Base-by-base conservation (phyloP, 2,113 vertebrate genomes). In the Mormyrus iriodes region DNA sequence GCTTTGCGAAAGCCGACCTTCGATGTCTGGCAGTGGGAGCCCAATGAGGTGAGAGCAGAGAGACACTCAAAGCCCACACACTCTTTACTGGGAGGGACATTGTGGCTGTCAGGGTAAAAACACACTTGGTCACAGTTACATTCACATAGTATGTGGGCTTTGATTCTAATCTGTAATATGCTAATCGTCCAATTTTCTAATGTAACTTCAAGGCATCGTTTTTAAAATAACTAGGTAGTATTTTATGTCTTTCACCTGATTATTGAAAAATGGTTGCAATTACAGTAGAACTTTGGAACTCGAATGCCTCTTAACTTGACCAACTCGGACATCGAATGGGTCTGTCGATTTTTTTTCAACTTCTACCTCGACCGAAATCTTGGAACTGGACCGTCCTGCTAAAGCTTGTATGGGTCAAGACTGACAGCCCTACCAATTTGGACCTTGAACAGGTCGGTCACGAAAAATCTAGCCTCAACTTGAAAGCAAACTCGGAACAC, bases 1-100 rank as follows among this genome's bases (percentile, higher is more conserved):
- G 96, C 97, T 2, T 96, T 99, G 79, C 94, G 96, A 91, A 96
- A 97, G 91, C 97, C 98, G 0, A 97, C 97, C 9, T 99, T 99
- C 21, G 97, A 99, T 2, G 97, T 97, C 89, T 99, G 98, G 98
- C 96, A 98, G 73, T 99, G 97, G 98, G 98, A 99, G 69, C 96
- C 97, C 90, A 99, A 97, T 0, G 98, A 99, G 97, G 98, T 99
- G 94, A 95, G 94, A 89, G 93, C 9, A 88, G 8, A 42, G 17
- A 3, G 4, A 24, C 13, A 52, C 2, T 3, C 0, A 1, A 35
- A 49, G 31, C 27, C 15, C 19, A 1, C 5, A 58, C 31, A 21
- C 8, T 27, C 1, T n/a, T 44, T 12, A 51, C 12, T 39, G 8
- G 27, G 21, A 24, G 44, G 84, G 10, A 27, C 27, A 27, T 7